Evolutionary conservation across 1,140 invertebrate genomes (phyloP).

Genomic region (Bombus superbus): DNA sequence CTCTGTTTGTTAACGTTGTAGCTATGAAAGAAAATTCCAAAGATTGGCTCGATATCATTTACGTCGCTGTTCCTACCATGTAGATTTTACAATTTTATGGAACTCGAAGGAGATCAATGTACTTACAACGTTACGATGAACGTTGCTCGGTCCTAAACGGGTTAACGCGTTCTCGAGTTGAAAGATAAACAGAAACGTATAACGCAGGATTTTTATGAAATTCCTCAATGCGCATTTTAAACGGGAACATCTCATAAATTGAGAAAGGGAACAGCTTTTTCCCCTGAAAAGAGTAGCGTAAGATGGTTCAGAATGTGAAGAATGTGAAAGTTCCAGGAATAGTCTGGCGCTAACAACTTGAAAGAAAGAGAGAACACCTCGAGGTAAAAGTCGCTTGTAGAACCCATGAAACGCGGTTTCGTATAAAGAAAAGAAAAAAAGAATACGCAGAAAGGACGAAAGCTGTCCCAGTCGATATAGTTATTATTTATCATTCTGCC

Average conservation of each 20-base stretch:
- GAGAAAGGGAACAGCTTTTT: background rate
- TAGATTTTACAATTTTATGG: too few relatives aligned
- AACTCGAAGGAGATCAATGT: too few relatives aligned
- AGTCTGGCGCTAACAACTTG: background rate
- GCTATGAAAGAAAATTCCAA: too few relatives aligned
- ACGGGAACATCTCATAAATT: background rate
- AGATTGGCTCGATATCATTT: too few relatives aligned
- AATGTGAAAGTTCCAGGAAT: constrained; percentile 23
- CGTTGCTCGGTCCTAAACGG: too few relatives aligned
- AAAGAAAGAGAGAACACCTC: background rate
- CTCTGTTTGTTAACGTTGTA: too few relatives aligned
- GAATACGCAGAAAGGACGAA: background rate
- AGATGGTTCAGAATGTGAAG: background rate
- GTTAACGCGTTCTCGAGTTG: background rate
- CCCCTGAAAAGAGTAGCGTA: background rate
- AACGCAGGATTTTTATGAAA: background rate
- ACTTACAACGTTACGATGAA: too few relatives aligned
- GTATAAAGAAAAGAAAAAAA: background rate
- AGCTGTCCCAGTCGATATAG: background rate
- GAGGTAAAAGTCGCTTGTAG: background rate
- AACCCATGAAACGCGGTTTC: background rate
- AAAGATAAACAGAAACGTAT: background rate
- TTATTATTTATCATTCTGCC: background rate
- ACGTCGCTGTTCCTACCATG: too few relatives aligned
- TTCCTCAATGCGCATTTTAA: background rate